Evolutionary conservation across 2,113 vertebrate species (phyloP), one percentile per base, ranked within the genome.

Genomic region (Erinaceus europaeus): DNA sequence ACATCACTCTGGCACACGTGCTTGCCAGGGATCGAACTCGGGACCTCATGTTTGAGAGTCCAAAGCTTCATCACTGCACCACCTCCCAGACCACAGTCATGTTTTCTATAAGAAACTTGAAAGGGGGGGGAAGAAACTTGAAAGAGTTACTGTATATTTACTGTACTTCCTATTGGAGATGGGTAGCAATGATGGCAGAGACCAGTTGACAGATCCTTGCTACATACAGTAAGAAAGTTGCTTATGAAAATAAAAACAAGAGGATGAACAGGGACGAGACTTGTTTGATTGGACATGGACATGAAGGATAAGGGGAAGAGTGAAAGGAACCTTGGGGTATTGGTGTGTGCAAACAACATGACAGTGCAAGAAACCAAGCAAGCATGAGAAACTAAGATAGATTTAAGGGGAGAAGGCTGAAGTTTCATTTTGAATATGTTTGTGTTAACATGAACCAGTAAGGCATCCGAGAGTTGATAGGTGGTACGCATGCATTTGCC

Each of bases 391-490:
- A 84, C 80, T 72, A 42, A 84, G 61, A 20, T 81, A 38, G 6
- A 27, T 46, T 87, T 81, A 75, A 68, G 42, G 61, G 55, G 36
- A 74, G 29, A 81, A 59, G 44, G 77, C 46, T 48, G 57, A 53
- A 72, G 68, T 78, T 27, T 68, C 2, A 27, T 81, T 83, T 90
- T 87, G 67, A 62, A 55, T 71, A 59, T 84, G 15, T 76, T 88
- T 72, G 13, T 57, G 44, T n/a, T n/a, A n/a, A n/a, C n/a, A n/a
- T n/a, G n/a, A n/a, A n/a, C n/a, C n/a, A n/a, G n/a, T n/a, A n/a
- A n/a, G n/a, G n/a, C n/a, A n/a, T n/a, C n/a, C n/a, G n/a, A n/a
- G n/a, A n/a, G n/a, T n/a, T n/a, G n/a, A n/a, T n/a, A n/a, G n/a
- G n/a, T n/a, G n/a, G n/a, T n/a, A n/a, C n/a, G n/a, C n/a, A n/a